A percentile compares a stretch with the other conserved stretches of the same genome.
These are phyloP conservation scores for Latrodectus hesperus DNA, from an alignment of 2,888 invertebrate genomes.

Conservation along the genomic window DNA sequence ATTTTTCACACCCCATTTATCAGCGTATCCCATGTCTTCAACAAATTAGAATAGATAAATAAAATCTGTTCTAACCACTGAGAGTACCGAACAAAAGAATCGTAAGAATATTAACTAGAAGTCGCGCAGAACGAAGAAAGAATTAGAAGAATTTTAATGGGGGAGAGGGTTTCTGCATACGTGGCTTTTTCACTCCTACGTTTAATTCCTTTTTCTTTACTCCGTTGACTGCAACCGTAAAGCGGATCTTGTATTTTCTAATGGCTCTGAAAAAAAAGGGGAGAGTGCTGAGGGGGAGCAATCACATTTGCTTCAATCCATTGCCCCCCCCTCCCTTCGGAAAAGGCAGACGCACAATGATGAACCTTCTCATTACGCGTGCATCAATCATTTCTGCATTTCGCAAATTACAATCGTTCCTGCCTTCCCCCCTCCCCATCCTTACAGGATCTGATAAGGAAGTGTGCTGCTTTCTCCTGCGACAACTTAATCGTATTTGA, in stretches of 20 bases:
- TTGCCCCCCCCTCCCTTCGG: slow-evolving; percentile 16
- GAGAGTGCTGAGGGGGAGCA: not conserved
- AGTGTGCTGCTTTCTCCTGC: not conserved
- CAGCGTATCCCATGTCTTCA: not conserved
- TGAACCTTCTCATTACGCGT: slow-evolving; percentile 58
- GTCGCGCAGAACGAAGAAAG: not conserved
- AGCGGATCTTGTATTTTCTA: slow-evolving; percentile 53
- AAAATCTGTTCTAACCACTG: slow-evolving; percentile 2
- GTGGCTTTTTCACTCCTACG: slow-evolving; percentile 32
- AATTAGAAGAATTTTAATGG: slow-evolving; percentile 6
- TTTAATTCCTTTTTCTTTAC: not conserved
- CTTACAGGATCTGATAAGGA: slow-evolving; percentile 14
- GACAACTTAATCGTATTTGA: slow-evolving; percentile 61
- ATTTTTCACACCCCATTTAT: slow-evolving; percentile 29
- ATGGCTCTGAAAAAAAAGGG: slow-evolving; percentile 42
- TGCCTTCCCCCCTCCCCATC: slow-evolving; percentile 10
- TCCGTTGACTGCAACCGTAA: slow-evolving; percentile 17
- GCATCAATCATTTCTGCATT: slow-evolving; percentile 66
- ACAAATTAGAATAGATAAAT: not conserved
- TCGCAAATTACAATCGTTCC: slow-evolving; percentile 62
- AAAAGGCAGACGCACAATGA: slow-evolving; percentile 40
- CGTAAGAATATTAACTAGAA: not conserved
- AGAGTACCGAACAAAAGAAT: not conserved
- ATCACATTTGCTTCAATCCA: slow-evolving; percentile 8
- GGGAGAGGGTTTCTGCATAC: slow-evolving; percentile 19